Evolutionary conservation across 2,888 invertebrate species (phyloP).

Genomic region (Xanthorhoe spadicearia): DNA sequence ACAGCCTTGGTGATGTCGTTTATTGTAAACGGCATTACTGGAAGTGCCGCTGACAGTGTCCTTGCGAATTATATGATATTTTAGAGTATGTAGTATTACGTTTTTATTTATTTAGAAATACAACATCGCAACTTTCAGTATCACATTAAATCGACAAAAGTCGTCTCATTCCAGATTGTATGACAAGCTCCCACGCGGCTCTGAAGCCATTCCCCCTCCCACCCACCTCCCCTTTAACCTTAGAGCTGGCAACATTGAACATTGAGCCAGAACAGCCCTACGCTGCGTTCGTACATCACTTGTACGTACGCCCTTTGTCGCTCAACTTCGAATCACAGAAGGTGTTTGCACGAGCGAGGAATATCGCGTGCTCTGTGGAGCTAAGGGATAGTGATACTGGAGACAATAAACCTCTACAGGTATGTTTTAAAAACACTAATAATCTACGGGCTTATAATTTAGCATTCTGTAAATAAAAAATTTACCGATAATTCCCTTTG

Average conservation of each 20-base stretch:
- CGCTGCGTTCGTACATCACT: constrained; percentile 93
- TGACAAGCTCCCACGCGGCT: constrained; percentile 93
- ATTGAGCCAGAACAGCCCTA: constrained; percentile 90
- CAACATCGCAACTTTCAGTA: too few relatives aligned
- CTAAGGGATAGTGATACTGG: constrained; percentile 91
- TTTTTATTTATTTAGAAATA: too few relatives aligned
- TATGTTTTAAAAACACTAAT: constrained; percentile 54
- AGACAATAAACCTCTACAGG: constrained; percentile 87
- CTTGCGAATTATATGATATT: too few relatives aligned
- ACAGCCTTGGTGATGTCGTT: too few relatives aligned
- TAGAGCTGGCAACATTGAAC: constrained; percentile 94
- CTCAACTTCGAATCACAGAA: constrained; percentile 96
- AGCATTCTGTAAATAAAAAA: too few relatives aligned
- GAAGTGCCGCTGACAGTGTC: too few relatives aligned
- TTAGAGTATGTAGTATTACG: too few relatives aligned
- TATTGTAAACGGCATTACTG: too few relatives aligned
- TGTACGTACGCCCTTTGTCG: constrained; percentile 95
- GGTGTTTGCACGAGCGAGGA: constrained; percentile 95
- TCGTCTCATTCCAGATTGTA: constrained; percentile 86
- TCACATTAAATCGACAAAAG: not conserved
- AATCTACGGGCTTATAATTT: too few relatives aligned
- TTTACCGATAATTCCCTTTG: too few relatives aligned
- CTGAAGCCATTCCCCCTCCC: constrained; percentile 93
- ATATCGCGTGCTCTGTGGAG: constrained; percentile 96
- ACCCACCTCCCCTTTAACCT: constrained; percentile 89